phyloP scores from a whole-genome alignment of 2,113 vertebrate genomes.

The Pedionomus torquatus region DNA sequence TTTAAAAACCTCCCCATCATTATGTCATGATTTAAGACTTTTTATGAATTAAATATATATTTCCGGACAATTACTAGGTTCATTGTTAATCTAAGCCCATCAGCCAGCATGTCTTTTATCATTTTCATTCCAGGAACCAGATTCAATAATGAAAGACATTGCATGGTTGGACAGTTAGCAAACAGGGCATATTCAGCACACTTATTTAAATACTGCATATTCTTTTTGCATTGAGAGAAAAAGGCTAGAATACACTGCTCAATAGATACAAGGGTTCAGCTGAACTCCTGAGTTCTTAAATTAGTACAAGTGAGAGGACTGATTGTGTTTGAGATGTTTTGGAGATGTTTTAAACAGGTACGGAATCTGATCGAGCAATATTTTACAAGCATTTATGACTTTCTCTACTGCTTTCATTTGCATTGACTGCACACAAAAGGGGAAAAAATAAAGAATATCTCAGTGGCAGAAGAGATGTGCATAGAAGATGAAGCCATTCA shows the following conservation, averaged over 20 bases:
- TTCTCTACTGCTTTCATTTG: neutral
- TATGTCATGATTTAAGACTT: conserved; percentile 66
- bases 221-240: neutral
- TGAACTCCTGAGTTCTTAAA: neutral
- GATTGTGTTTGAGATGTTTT: neutral
- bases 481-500: neutral
- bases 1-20: conserved; percentile 58
- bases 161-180: conserved; percentile 45
- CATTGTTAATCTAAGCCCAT: conserved; percentile 69
- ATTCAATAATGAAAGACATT: conserved; percentile 51
- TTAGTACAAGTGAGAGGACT: neutral
- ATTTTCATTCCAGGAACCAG: conserved; percentile 2
- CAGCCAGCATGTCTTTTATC: conserved; percentile 46
- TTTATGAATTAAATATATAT: conserved; percentile 74
- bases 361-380: neutral
- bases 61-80: conserved; percentile 68
- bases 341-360: neutral
- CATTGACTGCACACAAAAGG: neutral
- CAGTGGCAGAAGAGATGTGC: neutral
- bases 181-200: conserved; percentile 23
- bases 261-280: neutral
- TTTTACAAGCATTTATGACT: neutral
- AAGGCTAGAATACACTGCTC: neutral
- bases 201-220: neutral
- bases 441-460: neutral